Evolutionary conservation across 2,797 vertebrate species (phyloP).

Genomic region (Malurus leucopterus): DNA sequence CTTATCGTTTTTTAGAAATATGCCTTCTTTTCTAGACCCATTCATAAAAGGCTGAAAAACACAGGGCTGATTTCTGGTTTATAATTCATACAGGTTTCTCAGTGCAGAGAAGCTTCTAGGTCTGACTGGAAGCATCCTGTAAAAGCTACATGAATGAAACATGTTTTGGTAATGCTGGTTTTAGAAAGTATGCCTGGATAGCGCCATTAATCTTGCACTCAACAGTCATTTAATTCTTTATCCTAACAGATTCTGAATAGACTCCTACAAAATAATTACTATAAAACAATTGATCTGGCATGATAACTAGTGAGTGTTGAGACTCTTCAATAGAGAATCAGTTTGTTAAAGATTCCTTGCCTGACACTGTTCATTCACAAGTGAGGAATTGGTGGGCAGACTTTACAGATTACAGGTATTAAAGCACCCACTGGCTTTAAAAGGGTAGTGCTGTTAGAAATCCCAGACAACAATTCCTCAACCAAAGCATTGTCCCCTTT

Average conservation of each 20-base stretch:
- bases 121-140: background rate
- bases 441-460: conserved; percentile 32
- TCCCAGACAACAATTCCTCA: conserved; percentile 39
- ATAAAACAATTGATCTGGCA: background rate
- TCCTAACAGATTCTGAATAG: conserved; percentile 27
- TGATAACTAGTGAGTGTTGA: background rate
- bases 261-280: conserved; percentile 36
- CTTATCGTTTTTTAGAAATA: background rate
- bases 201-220: background rate
- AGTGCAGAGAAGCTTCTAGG: background rate
- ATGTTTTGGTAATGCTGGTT: background rate
- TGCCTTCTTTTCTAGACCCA: background rate
- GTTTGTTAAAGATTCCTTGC: conserved; percentile 5
- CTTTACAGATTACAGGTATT: conserved; percentile 1
- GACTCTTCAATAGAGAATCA: background rate
- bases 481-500: conserved; percentile 37
- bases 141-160: background rate
- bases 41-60: background rate
- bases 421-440: conserved; percentile 14
- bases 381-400: background rate
- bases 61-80: background rate
- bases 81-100: background rate
- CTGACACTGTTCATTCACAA: background rate
- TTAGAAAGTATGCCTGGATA: background rate
- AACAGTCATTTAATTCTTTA: conserved; percentile 6